A percentile compares a stretch with the other conserved stretches of the same genome.
Evolutionary conservation across 2,888 invertebrate species (phyloP).

Genomic region (Spodoptera littoralis): DNA sequence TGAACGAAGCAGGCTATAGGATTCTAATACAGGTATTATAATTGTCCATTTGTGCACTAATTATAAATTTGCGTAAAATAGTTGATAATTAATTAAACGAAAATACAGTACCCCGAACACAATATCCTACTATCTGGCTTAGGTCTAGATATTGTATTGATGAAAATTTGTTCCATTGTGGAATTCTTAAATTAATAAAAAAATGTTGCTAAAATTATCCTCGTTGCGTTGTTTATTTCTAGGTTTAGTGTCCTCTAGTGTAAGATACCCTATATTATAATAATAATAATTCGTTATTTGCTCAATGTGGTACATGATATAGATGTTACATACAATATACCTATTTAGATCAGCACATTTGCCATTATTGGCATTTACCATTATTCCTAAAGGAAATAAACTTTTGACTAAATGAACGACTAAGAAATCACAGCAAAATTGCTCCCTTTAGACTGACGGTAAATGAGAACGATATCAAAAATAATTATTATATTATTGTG

Average conservation of each 20-base stretch:
- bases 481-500: too few species aligned
- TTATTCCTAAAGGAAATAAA: too few species aligned
- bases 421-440: too few species aligned
- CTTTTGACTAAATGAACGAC: too few species aligned
- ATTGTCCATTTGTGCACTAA: conserved; percentile 79
- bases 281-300: too few species aligned
- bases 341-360: too few species aligned
- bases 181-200: conserved; percentile 89
- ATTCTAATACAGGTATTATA: conserved; percentile 77
- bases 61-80: conserved; percentile 62
- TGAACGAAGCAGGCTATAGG: conserved; percentile 57
- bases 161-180: conserved; percentile 87
- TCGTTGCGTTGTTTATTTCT: conserved; percentile 72
- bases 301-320: too few species aligned
- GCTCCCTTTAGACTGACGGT: too few species aligned
- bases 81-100: conserved; percentile 57
- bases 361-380: too few species aligned
- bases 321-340: too few species aligned
- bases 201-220: conserved; percentile 88
- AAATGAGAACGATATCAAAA: too few species aligned
- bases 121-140: conserved; percentile 77
- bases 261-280: too few species aligned
- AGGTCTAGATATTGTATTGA: conserved; percentile 85
- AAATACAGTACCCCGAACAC: conserved; percentile 71
- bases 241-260: conserved; percentile 12